These are phyloP conservation scores for Philypnodon macrostomus DNA, from an alignment of 2,797 vertebrate species.

Conservation along the genomic window DNA sequence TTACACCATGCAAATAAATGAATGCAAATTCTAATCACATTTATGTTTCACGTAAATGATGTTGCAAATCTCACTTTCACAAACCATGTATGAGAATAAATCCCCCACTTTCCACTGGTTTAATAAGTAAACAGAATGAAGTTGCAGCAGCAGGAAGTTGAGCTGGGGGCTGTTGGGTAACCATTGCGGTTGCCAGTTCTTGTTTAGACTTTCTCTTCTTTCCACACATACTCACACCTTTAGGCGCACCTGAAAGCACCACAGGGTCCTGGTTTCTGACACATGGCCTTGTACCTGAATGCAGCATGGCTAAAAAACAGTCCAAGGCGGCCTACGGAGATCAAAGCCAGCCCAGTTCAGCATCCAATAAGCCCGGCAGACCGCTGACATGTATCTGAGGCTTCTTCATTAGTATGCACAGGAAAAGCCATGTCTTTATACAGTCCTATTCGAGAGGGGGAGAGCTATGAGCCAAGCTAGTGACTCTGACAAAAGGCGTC, in stretches of 20 bases:
- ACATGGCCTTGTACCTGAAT: conserved; percentile 33
- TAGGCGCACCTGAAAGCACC: conserved; percentile 14
- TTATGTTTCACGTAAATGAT: too few relatives aligned
- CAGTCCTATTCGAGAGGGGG: conserved; percentile 43
- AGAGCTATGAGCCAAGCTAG: conserved; percentile 49
- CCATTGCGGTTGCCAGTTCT: conserved; percentile 21
- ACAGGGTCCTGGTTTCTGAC: too few relatives aligned
- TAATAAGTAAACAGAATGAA: conserved; percentile 40
- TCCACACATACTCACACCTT: conserved; percentile 13
- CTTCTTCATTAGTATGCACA: conserved; percentile 71
- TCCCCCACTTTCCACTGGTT: conserved; percentile 11
- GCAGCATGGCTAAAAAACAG: conserved; percentile 7
- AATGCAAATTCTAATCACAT: too few relatives aligned
- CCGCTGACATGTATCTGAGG: conserved; percentile 50
- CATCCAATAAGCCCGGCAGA: conserved; percentile 40
- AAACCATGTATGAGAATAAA: background rate
- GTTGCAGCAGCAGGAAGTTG: conserved; percentile 24
- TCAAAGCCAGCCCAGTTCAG: conserved; percentile 51
- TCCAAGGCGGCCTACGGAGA: conserved; percentile 48
- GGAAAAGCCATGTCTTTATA: conserved; percentile 58
- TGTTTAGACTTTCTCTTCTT: conserved; percentile 5
- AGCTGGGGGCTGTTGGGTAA: conserved; percentile 34
- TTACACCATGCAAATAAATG: background rate
- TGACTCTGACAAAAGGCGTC: conserved; percentile 61
- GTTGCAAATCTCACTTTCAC: too few relatives aligned